Base-by-base conservation (phyloP, 2,888 invertebrate genomes). In the Torymus tubicola region DNA sequence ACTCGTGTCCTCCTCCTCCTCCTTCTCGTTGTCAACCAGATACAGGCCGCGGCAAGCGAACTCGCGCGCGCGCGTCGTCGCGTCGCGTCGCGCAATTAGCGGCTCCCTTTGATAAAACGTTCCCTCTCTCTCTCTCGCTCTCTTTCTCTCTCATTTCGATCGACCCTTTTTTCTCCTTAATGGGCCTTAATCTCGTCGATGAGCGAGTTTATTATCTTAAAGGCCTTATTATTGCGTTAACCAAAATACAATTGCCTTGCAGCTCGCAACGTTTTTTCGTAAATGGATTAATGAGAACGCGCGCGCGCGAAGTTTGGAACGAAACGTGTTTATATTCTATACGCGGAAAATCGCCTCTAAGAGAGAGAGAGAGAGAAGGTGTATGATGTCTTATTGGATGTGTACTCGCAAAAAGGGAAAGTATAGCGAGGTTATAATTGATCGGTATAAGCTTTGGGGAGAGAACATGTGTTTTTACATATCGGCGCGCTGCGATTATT, bases 121-220 rank as follows among this genome's bases (percentile, higher is more conserved):
- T 50, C 58, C 13, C 60, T 63, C 42, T 57, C 64, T 69, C 57
- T 21, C 42, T 18, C 53, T 58, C 70, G 24, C 50, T 1, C 8
- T 50, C 31, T 42, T 21, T 67, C 21, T 55, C 53, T n/a, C 31
- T 76, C 10, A 3, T 50, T 18, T 64, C 55, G n/a, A 58, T 10
- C 52, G 24, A n/a, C 42, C 42, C 42, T 42, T 42, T 42, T 42
- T 42, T 42, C 42, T 42, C 42, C 42, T 42, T 42, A 42, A 42
- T 42, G 42, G 58, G 60, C 11, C 63, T 70, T 75, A 71, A 65
- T 70, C 60, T 71, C 71, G 21, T 24, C 65, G 58, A 61, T 61
- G 78, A 50, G 53, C 67, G 60, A 42, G 67, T 70, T 69, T 52
- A 63, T 80, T 80, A 75, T 70, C 80, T 71, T 55, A 75, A 80